Base-by-base conservation (phyloP, 2,888 invertebrate species). In the Ganaspis brasiliensis region DNA sequence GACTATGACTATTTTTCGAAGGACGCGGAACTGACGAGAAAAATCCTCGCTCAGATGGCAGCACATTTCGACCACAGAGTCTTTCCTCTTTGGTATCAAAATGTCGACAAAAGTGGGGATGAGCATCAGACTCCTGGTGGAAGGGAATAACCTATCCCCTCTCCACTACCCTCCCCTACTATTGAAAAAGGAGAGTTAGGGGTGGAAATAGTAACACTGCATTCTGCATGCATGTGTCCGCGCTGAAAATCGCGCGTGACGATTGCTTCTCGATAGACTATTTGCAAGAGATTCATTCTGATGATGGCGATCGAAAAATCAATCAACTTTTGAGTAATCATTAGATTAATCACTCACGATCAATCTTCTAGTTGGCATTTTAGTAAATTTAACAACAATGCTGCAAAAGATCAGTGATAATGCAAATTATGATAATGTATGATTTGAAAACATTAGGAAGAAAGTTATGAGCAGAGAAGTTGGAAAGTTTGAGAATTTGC, bases 11-110 rank as follows among this genome's bases (percentile, higher is more conserved):
- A 77, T 79, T 74, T 76, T 82, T 82, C 78, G 77, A 74, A 81
- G 81, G 73, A 56, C 26, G 61, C 71, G 74, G 73, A 56, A 52
- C 76, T 80, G 77, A 81, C 82, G 82, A 81, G 61, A 79, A 81
- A 82, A 84, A 81, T 78, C 83, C 24, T 81, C 82, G 86, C 85
- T 85, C 87, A 91, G 91, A 89, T 91, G 91, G 91, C 91, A 91
- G 90, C 91, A 91, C 90, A 78, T 85, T 85, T 88, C 89, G 86
- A 87, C 79, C 83, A 77, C 83, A 74, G 82, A 79, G 81, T 81
- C 81, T 82, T 79, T 83, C 82, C 85, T 83, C 84, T 85, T 84
- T 78, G 76, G 81, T 77, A 82, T 77, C 83, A 84, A 72, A 79
- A 83, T 84, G 83, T 82, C 73, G 84, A 77, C 82, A 79, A 82